Base-by-base conservation (phyloP, 2,888 invertebrate species). In the Oscheius onirici region DNA sequence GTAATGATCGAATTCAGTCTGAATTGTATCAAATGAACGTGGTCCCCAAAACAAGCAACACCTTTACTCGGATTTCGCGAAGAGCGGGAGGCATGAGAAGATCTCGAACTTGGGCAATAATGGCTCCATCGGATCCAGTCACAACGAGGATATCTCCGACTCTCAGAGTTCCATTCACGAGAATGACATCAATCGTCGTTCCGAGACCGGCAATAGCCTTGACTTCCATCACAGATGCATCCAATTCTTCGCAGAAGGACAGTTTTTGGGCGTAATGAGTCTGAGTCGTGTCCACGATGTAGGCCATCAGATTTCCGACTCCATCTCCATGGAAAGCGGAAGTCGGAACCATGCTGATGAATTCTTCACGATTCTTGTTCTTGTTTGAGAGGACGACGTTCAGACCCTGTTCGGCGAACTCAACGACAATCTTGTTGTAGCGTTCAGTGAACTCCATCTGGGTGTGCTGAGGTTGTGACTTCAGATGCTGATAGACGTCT, bases 251-350 rank as follows among this genome's bases (percentile, higher is more conserved):
- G 1, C 93, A 93, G 90, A 87, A 93, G 90, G 95, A 92, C 5
- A 99, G 90, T 72, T 95, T 90, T 88, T 95, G 94, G 72, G 94
- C 92, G 85, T 97, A 89, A 87, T 93, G 92, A 22, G 92, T 93
- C 89, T 99, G 97, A 80, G 95, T 95, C 60, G 93, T 93, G 82
- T 95, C 93, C 60, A 96, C 93, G 78, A 99, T 94, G 86, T 97
- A 91, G 22, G 94, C 93, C 82, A 99, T 91, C 66, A 99, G 90
- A 90, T 99, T 99, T 66, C 97, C 78, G 95, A 99, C 95, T 51
- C 96, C 97, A 88, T 99, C 99, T 22, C 99, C 99, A 0, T 95
- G 93, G 78, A 95, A 94, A 0, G 99, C 99, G 71, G 97, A 97
- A 0, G 99, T 99, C 0, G 99, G 99, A 13, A 99, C 93, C 86